These are phyloP conservation scores for Hyposoter didymator DNA, from an alignment of 2,888 invertebrate genomes.

Conservation along the genomic window DNA sequence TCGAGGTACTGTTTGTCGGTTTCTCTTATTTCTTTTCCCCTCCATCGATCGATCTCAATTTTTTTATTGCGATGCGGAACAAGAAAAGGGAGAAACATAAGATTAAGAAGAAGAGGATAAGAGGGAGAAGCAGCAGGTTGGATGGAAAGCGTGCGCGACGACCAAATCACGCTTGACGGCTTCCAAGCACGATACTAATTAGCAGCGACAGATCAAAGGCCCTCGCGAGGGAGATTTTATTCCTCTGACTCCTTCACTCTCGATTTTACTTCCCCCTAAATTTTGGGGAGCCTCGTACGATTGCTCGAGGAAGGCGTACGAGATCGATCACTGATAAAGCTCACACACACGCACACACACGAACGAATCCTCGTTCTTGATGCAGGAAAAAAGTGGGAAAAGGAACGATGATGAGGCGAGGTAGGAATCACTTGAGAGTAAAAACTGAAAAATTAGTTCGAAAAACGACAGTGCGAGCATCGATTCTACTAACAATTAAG, in stretches of 20 bases:
- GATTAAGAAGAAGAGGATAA: constrained; percentile 37
- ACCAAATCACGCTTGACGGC: constrained; percentile 66
- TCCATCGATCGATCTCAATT: constrained; percentile 20
- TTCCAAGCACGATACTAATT: constrained; percentile 71
- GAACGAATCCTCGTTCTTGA: constrained; percentile 50
- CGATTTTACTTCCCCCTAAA: constrained; percentile 56
- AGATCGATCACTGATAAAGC: constrained; percentile 64
- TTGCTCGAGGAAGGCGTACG: constrained; percentile 29
- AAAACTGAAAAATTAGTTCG: constrained; percentile 33
- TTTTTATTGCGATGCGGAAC: constrained; percentile 31
- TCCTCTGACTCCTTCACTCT: constrained; percentile 53
- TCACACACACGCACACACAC: constrained; percentile 8
- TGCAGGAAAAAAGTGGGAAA: constrained; percentile 20
- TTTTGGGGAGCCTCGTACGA: constrained; percentile 21
- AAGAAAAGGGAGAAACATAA: constrained; percentile 9
- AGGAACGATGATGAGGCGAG: background rate
- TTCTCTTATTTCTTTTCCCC: constrained; percentile 7
- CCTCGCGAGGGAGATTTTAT: constrained; percentile 66
- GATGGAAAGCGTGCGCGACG: constrained; percentile 61
- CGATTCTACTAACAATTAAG: constrained; percentile 21
- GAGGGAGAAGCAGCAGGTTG: constrained; percentile 53
- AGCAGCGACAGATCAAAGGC: constrained; percentile 72
- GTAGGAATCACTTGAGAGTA: constrained; percentile 29
- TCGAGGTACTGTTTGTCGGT: background rate
- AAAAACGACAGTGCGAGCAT: constrained; percentile 14